phyloP scores from a whole-genome alignment of 2,113 vertebrate species.

The Myxocyprinus asiaticus region DNA sequence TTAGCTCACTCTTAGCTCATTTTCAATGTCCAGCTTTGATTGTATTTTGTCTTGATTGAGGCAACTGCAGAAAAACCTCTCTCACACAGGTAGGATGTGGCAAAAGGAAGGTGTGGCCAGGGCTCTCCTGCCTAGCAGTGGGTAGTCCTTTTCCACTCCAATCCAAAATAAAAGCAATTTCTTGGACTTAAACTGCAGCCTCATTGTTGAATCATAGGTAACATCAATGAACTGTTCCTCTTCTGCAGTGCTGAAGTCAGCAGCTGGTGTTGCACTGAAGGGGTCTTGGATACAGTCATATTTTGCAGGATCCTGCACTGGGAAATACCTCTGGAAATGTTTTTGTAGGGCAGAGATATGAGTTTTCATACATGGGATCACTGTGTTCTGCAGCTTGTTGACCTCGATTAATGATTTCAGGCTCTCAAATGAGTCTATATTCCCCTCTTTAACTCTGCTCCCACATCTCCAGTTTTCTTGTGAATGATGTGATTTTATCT shows the following conservation, averaged over 20 bases:
- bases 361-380: constrained; percentile 8
- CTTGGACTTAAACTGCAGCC: constrained; percentile 25
- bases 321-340: constrained; percentile 10
- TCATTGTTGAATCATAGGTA: constrained; percentile 41
- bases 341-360: constrained; percentile 15
- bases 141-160: constrained; percentile 35
- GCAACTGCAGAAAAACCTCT: not conserved
- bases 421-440: not conserved
- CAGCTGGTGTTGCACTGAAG: constrained; percentile 40
- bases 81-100: constrained; percentile 19
- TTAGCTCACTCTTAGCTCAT: not conserved
- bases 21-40: not conserved
- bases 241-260: constrained; percentile 37
- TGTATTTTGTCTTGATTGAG: constrained; percentile 40
- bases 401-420: constrained; percentile 5
- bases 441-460: not conserved
- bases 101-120: constrained; percentile 19
- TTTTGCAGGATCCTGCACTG: constrained; percentile 1
- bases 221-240: constrained; percentile 47
- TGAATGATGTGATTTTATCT: constrained; percentile 23
- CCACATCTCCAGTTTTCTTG: not conserved
- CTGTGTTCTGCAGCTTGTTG: constrained; percentile 5
- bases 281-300: constrained; percentile 39
- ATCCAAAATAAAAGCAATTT: constrained; percentile 37
- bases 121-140: not conserved